Evolutionary conservation across 2,797 vertebrate genomes (phyloP).

Genomic region (Sebastes miniatus): DNA sequence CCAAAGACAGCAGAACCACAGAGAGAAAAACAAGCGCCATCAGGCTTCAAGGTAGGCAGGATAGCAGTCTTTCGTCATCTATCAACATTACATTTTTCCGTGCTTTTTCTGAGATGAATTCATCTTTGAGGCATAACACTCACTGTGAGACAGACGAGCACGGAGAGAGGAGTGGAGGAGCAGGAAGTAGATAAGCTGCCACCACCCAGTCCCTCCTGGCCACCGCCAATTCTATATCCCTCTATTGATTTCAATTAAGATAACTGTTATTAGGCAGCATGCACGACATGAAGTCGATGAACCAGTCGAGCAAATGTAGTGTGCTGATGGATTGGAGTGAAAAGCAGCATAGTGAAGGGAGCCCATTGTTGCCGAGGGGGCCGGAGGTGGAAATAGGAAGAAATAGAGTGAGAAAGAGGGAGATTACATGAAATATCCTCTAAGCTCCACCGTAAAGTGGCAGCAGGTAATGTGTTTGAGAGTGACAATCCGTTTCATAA

Average conservation of each 20-base stretch:
- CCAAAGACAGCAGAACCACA: conserved; percentile 17
- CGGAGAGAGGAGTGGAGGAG: conserved; percentile 3
- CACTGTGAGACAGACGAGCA: not conserved
- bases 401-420: conserved; percentile 23
- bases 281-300: conserved; percentile 53
- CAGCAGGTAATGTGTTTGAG: conserved; percentile 44
- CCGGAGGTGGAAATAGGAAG: conserved; percentile 25
- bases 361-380: conserved; percentile 32
- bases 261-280: conserved; percentile 64
- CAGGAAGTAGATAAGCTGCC: conserved; percentile 12
- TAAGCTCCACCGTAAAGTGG: conserved; percentile 5
- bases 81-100: not conserved
- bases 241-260: conserved; percentile 76
- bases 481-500: conserved; percentile 20
- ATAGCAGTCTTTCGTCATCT: not conserved
- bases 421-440: conserved; percentile 56
- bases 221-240: conserved; percentile 42
- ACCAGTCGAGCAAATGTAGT: conserved; percentile 23
- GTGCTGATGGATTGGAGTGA: conserved; percentile 41
- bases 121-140: not conserved
- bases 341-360: conserved; percentile 16
- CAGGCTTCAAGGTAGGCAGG: not conserved
- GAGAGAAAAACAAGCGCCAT: conserved; percentile 33
- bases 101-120: not conserved
- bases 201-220: conserved; percentile 26